These are phyloP conservation scores for Spatula versicolor DNA, from an alignment of 2,797 vertebrate species.

Conservation along the genomic window DNA sequence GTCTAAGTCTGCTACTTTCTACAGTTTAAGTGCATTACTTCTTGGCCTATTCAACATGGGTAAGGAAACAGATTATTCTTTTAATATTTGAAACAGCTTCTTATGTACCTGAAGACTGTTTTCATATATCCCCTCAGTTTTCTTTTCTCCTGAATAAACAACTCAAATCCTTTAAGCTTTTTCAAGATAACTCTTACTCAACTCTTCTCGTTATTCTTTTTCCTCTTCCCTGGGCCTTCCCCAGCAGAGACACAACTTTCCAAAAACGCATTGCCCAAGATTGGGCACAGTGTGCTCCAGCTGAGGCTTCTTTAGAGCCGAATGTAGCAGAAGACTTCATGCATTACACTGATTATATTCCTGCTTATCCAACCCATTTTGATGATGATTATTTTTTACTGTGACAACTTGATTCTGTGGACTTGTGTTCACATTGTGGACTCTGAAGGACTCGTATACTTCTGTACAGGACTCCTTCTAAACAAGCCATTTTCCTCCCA, in stretches of 20 bases:
- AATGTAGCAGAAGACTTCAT: background rate
- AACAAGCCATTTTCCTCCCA: background rate
- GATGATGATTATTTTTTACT: background rate
- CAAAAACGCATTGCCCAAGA: background rate
- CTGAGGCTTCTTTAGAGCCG: background rate
- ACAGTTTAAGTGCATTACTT: background rate
- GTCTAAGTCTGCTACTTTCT: background rate
- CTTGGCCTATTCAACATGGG: background rate
- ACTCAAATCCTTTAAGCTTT: constrained; percentile 1
- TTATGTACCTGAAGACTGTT: background rate
- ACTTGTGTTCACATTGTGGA: background rate
- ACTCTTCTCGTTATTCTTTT: background rate
- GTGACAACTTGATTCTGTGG: background rate
- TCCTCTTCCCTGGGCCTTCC: background rate
- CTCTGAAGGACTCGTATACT: background rate
- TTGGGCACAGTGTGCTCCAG: background rate
- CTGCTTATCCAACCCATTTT: background rate
- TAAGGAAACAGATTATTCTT: constrained; percentile 11
- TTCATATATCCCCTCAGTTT: constrained; percentile 2
- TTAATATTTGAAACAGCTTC: constrained; percentile 12
- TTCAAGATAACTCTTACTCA: background rate
- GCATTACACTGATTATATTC: background rate
- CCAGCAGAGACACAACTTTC: background rate
- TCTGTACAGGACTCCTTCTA: background rate
- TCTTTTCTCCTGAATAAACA: constrained; percentile 37